Conservation (phyloP, 2,113 vertebrate genomes). For the Pelobates fuscus region DNA sequence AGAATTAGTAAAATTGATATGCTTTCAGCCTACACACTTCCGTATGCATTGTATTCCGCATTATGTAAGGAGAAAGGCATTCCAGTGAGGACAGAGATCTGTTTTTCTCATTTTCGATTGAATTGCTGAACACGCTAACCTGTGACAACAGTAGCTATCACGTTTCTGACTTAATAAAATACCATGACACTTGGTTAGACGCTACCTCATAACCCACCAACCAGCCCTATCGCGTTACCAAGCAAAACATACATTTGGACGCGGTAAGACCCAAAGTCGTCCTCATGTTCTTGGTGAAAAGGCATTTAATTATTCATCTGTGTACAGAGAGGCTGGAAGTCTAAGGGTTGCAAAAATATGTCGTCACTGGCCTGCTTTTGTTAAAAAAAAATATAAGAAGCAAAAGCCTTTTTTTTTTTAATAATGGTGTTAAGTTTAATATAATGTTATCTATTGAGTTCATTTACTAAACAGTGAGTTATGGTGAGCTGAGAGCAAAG, state of each 20-base stretch:
- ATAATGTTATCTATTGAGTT: too few species aligned
- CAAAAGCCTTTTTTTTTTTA: too few species aligned
- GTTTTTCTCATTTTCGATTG: slow-evolving; percentile 72
- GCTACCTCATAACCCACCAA: slow-evolving; percentile 72
- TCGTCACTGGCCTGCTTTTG: not conserved
- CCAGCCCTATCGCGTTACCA: slow-evolving; percentile 65
- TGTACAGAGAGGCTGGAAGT: not conserved
- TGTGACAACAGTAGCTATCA: slow-evolving; percentile 74
- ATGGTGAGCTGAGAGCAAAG: too few species aligned
- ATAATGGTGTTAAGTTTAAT: too few species aligned
- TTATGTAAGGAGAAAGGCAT: slow-evolving; percentile 69
- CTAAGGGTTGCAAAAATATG: not conserved
- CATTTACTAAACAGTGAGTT: too few species aligned
- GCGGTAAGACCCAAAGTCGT: not conserved
- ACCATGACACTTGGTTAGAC: slow-evolving; percentile 70
- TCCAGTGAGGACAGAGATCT: slow-evolving; percentile 59
- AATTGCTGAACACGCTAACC: slow-evolving; percentile 68
- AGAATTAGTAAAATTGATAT: not conserved
- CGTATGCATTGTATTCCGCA: slow-evolving; percentile 29
- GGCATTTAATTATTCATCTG: slow-evolving; percentile 37
- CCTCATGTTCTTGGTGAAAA: slow-evolving; percentile 10
- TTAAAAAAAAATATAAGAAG: not conserved
- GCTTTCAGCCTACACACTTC: slow-evolving; percentile 45
- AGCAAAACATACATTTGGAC: slow-evolving; percentile 47
- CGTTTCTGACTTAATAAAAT: slow-evolving; percentile 74